phyloP scores from a whole-genome alignment of 2,797 vertebrate species.

The Poecilia wingei region DNA sequence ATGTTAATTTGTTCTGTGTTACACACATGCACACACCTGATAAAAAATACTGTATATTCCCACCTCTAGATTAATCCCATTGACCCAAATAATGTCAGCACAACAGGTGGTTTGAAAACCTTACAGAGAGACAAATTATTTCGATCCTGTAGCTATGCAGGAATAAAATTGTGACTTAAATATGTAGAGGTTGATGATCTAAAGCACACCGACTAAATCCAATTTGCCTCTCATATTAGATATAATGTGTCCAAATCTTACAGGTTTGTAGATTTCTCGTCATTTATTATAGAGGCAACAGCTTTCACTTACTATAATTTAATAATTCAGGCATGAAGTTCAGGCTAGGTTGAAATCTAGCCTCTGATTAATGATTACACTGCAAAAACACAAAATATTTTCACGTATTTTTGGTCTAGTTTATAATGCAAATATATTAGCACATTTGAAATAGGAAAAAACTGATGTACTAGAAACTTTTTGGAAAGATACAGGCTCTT shows the following conservation, averaged over 20 bases:
- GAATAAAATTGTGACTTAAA: background rate
- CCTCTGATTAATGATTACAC: background rate
- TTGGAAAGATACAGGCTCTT: background rate
- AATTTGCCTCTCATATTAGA: too few species aligned
- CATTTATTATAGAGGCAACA: too few species aligned
- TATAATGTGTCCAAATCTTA: too few species aligned
- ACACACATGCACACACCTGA: constrained; percentile 46
- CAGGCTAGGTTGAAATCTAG: background rate
- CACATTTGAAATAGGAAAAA: too few species aligned
- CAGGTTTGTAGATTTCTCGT: too few species aligned
- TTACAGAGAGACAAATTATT: constrained; percentile 63
- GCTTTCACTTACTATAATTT: too few species aligned
- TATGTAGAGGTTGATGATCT: background rate
- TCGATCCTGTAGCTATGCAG: constrained; percentile 58
- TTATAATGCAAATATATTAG: too few species aligned
- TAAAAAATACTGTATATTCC: constrained; percentile 53
- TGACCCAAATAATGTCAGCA: constrained; percentile 59
- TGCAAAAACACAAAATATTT: too few species aligned
- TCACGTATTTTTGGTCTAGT: too few species aligned
- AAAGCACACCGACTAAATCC: background rate
- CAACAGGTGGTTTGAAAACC: constrained; percentile 66
- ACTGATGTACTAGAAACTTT: background rate
- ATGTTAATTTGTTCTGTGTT: background rate
- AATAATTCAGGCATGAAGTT: too few species aligned
- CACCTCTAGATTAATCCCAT: constrained; percentile 67